These are phyloP conservation scores for Cyprinus carpio DNA, from an alignment of 2,113 vertebrate genomes.

Conservation along the genomic window DNA sequence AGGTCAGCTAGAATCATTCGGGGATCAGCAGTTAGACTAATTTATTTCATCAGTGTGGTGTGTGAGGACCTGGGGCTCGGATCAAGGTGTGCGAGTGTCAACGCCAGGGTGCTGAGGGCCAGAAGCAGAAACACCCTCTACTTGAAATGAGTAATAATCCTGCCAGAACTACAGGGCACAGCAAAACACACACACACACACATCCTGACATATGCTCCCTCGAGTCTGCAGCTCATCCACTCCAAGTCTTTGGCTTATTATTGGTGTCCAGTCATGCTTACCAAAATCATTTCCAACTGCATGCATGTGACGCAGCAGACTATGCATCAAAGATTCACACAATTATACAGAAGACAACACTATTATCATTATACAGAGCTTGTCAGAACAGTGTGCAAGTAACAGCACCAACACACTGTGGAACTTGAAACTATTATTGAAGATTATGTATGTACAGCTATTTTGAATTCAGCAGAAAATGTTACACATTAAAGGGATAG, in stretches of 20 bases:
- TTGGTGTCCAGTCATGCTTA: slow-evolving; percentile 31
- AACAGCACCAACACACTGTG: neutral
- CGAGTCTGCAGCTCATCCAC: slow-evolving; percentile 5
- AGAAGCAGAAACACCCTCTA: slow-evolving; percentile 27
- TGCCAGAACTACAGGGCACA: slow-evolving; percentile 26
- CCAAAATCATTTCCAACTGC: slow-evolving; percentile 10
- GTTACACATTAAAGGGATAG: neutral
- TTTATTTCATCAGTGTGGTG: slow-evolving; percentile 39
- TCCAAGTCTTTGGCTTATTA: slow-evolving; percentile 26
- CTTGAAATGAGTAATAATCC: slow-evolving; percentile 38
- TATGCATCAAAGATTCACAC: neutral
- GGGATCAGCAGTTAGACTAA: slow-evolving; percentile 43
- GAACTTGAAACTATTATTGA: neutral
- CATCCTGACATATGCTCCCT: neutral
- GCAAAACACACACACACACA: neutral
- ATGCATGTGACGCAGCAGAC: neutral
- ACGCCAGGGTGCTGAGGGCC: slow-evolving; percentile 21
- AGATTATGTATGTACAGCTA: neutral
- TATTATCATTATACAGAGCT: neutral
- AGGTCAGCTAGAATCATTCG: slow-evolving; percentile 39
- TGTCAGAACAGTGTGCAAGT: neutral
- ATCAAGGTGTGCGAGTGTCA: slow-evolving; percentile 3
- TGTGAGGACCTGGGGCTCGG: slow-evolving; percentile 29
- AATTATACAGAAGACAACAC: neutral
- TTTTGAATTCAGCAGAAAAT: neutral